These are phyloP conservation scores for Pecten maximus DNA, from an alignment of 2,888 invertebrate species.

Conservation along the genomic window DNA sequence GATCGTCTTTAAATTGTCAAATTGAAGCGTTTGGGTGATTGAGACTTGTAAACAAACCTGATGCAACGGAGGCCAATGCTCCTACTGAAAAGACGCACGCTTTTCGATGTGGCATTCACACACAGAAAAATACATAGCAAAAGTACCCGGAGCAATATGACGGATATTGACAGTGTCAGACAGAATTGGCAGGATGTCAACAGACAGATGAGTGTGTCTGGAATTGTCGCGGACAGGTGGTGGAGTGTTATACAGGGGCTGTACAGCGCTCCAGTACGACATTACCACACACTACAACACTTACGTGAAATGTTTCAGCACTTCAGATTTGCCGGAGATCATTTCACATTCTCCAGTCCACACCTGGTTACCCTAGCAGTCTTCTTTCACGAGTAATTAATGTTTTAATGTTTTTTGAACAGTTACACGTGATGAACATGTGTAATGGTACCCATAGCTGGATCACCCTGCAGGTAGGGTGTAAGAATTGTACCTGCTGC, in stretches of 20 bases:
- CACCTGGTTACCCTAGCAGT: slow-evolving; percentile 84
- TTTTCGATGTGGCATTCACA: too few species aligned
- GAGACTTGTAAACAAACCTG: background rate
- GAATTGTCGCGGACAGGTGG: slow-evolving; percentile 53
- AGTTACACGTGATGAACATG: too few species aligned
- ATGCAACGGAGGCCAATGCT: background rate
- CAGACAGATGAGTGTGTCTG: background rate
- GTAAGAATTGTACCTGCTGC: too few species aligned
- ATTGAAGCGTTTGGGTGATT: background rate
- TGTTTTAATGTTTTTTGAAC: too few species aligned
- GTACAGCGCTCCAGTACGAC: slow-evolving; percentile 83
- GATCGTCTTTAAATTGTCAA: too few species aligned
- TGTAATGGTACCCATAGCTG: too few species aligned
- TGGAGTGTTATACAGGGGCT: slow-evolving; percentile 51
- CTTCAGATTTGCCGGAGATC: slow-evolving; percentile 62
- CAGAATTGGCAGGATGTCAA: slow-evolving; percentile 32
- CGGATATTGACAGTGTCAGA: background rate
- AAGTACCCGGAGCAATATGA: background rate
- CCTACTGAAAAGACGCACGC: too few species aligned
- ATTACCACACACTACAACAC: slow-evolving; percentile 84
- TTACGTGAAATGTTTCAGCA: slow-evolving; percentile 83
- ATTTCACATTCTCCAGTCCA: slow-evolving; percentile 85
- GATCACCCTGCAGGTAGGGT: too few species aligned
- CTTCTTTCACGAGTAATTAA: slow-evolving; percentile 86
- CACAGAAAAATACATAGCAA: background rate